Evolutionary conservation across 2,888 invertebrate genomes (phyloP).

Genomic region (Chaetoderma sp.): DNA sequence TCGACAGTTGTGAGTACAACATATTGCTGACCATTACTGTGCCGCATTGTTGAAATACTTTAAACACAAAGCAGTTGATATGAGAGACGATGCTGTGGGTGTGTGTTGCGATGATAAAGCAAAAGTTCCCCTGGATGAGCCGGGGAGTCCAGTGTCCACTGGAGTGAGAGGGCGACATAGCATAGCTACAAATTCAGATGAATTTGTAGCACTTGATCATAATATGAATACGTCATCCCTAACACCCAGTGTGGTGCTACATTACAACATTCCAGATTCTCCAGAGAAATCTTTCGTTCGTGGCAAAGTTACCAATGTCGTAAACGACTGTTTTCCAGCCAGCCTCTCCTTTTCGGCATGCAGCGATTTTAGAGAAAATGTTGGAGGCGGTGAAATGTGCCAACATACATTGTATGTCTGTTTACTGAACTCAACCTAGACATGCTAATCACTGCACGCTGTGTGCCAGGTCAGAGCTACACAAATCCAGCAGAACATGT

Average conservation of each 20-base stretch:
- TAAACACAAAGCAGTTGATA: constrained; percentile 26
- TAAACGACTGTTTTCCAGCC: constrained; percentile 35
- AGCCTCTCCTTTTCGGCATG: constrained; percentile 29
- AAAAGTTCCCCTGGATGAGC: constrained; percentile 30
- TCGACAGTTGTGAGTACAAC: constrained; percentile 25
- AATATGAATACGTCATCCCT: constrained; percentile 26
- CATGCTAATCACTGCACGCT: constrained; percentile 29
- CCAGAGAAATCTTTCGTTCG: constrained; percentile 27
- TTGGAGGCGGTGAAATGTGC: neutral
- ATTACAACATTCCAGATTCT: constrained; percentile 15
- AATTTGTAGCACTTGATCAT: constrained; percentile 33
- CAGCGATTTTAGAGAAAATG: constrained; percentile 1
- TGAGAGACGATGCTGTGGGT: constrained; percentile 8
- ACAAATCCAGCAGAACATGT: constrained; percentile 33
- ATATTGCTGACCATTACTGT: constrained; percentile 34
- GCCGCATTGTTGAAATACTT: constrained; percentile 29
- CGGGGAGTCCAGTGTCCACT: constrained; percentile 25
- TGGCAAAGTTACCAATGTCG: constrained; percentile 19
- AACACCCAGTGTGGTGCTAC: constrained; percentile 29
- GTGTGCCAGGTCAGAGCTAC: constrained; percentile 37
- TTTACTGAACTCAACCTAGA: constrained; percentile 34
- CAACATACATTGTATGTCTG: constrained; percentile 23
- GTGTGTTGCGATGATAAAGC: constrained; percentile 36
- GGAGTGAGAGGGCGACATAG: constrained; percentile 29
- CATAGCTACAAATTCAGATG: constrained; percentile 13